Conservation (phyloP, 2,797 vertebrate genomes). For the Ibycter americanus region DNA sequence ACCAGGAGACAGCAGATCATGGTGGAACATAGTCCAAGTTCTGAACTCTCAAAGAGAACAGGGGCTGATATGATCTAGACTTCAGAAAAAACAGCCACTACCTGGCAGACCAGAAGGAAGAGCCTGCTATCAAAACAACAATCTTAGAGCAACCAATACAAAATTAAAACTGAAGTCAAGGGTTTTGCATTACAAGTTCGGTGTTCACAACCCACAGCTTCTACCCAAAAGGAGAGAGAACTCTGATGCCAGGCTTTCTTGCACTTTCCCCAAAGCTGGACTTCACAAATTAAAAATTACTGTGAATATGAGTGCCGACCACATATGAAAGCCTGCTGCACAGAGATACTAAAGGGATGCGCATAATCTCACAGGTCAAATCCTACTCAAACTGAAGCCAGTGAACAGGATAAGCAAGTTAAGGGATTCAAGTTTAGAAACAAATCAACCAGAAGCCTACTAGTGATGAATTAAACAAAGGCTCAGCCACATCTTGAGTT, state of each 20-base stretch:
- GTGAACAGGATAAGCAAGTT: background rate
- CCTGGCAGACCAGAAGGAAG: background rate
- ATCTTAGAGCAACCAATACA: background rate
- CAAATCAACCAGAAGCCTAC: background rate
- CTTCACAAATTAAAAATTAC: background rate
- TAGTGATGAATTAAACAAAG: background rate
- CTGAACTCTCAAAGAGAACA: background rate
- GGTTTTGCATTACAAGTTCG: background rate
- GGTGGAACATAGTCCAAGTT: background rate
- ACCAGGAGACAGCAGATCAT: background rate
- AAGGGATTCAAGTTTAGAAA: background rate
- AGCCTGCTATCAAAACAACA: background rate
- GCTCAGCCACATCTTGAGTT: background rate
- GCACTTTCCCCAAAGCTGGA: background rate
- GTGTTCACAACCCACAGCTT: accelerated
- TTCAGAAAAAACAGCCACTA: background rate
- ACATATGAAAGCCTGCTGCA: background rate
- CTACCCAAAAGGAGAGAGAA: background rate
- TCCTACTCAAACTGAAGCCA: background rate
- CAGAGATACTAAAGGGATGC: background rate
- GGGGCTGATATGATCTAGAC: background rate
- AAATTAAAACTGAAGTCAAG: background rate
- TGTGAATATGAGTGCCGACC: background rate
- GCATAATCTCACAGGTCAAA: background rate
- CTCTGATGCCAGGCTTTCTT: background rate